Conservation (phyloP, 2,113 vertebrate genomes). For the Leiothrix lutea region DNA sequence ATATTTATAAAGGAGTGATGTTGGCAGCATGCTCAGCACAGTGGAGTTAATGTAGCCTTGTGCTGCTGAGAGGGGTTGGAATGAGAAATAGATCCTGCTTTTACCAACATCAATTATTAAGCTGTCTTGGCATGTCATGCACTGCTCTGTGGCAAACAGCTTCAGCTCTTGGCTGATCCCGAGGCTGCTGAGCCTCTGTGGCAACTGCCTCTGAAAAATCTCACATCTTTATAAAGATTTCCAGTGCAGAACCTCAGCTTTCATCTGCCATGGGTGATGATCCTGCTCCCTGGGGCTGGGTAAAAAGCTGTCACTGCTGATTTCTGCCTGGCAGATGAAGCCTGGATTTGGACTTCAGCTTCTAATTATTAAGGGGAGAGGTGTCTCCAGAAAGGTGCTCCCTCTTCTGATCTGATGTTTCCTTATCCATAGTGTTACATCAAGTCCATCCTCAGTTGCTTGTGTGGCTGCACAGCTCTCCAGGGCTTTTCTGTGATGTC, state of each 20-base stretch:
- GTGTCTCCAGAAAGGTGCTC: background rate
- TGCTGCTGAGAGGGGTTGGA: background rate
- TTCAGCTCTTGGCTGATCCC: background rate
- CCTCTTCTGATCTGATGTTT: background rate
- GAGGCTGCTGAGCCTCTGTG: background rate
- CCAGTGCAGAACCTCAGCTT: background rate
- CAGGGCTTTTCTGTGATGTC: background rate
- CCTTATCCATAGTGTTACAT: background rate
- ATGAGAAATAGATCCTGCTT: background rate
- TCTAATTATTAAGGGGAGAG: background rate
- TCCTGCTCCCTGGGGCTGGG: background rate
- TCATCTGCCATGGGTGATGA: background rate
- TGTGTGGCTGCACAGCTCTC: background rate
- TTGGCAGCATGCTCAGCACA: background rate
- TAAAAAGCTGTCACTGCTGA: background rate
- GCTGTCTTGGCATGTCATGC: background rate
- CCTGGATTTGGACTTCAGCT: background rate
- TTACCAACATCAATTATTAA: conserved; percentile 42
- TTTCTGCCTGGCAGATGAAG: background rate
- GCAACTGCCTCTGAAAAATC: background rate
- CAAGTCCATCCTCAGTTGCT: background rate
- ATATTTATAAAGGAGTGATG: background rate
- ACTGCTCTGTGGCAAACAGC: background rate
- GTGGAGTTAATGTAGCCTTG: background rate
- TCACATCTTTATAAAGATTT: background rate